A percentile compares a stretch with the other conserved stretches of the same genome.
These are phyloP conservation scores for Chymomyza procnemis DNA, from an alignment of 2,888 invertebrate species.

Conservation along the genomic window DNA sequence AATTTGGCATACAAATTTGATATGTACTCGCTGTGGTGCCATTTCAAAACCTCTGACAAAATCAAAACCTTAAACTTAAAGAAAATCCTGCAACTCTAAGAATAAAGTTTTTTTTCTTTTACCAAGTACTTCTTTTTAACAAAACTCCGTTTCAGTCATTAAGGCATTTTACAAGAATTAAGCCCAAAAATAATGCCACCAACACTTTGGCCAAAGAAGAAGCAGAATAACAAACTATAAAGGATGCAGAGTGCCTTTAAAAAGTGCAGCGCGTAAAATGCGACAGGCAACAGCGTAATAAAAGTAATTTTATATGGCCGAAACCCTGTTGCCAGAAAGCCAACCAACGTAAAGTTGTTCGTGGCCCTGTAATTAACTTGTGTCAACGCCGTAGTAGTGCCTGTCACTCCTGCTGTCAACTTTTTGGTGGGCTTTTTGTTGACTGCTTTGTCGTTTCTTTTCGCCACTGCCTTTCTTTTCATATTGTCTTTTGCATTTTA, in stretches of 20 bases:
- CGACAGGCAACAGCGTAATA: conserved; percentile 25
- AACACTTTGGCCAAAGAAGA: conserved; percentile 6
- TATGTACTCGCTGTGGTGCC: too few species aligned
- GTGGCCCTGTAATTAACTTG: conserved; percentile 50
- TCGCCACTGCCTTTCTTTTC: conserved; percentile 38
- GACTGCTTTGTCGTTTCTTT: conserved; percentile 31
- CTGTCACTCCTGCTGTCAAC: conserved; percentile 20
- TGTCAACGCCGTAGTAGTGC: conserved; percentile 37
- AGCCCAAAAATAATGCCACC: conserved; percentile 40
- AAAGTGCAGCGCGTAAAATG: conserved; percentile 7
- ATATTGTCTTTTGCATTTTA: conserved; percentile 32
- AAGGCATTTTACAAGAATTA: conserved; percentile 44
- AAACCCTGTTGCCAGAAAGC: conserved; percentile 43
- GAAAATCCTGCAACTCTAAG: too few species aligned
- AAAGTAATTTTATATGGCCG: conserved; percentile 49
- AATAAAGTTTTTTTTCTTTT: neutral
- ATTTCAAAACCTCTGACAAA: too few species aligned
- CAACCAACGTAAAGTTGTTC: conserved; percentile 37
- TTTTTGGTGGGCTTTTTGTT: conserved; percentile 41
- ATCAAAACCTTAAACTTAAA: too few species aligned
- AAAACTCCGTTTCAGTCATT: neutral
- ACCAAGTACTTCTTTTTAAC: neutral
- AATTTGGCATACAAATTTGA: too few species aligned
- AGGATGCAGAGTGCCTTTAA: neutral
- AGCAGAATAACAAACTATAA: conserved; percentile 2